phyloP scores from a whole-genome alignment of 2,113 vertebrate genomes.

The Sceloporus tristichus region DNA sequence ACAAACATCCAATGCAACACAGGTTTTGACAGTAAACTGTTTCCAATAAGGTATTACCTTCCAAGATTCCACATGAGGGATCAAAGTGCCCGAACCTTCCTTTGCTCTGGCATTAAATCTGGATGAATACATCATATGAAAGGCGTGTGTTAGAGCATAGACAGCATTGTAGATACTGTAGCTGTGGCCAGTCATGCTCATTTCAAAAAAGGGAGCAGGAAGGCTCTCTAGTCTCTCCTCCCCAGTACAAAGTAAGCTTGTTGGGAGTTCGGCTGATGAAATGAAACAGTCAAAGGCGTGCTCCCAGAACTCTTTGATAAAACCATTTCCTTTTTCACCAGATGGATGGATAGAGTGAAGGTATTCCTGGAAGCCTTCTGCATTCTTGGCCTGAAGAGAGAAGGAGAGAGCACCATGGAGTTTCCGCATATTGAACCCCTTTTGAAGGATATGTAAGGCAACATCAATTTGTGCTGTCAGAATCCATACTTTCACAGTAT shows the following conservation, averaged over 20 bases:
- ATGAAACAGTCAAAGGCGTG: constrained; percentile 1
- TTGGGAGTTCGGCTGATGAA: no score
- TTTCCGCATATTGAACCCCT: not conserved
- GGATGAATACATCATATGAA: not conserved
- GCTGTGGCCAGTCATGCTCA: not conserved
- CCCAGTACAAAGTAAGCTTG: not conserved
- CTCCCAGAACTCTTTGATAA: constrained; percentile 13
- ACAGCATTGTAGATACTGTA: constrained; percentile 20
- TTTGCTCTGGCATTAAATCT: not conserved
- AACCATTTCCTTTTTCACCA: not conserved
- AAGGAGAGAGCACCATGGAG: constrained; percentile 7
- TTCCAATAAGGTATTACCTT: not conserved
- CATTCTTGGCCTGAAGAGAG: not conserved
- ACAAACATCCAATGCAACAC: no score
- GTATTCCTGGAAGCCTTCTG: not conserved
- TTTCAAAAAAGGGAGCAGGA: constrained; percentile 1
- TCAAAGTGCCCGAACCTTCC: not conserved
- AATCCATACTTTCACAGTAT: not conserved
- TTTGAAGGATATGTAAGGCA: not conserved
- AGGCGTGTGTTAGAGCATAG: not conserved
- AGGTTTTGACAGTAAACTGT: no score
- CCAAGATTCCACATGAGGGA: not conserved
- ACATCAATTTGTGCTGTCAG: constrained; percentile 16
- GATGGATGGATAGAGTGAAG: not conserved
- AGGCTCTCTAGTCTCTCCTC: not conserved